A percentile compares a stretch with the other conserved stretches of the same genome.
phyloP scores from a whole-genome alignment of 2,888 invertebrate species.

The Notocelia uddmanniana region DNA sequence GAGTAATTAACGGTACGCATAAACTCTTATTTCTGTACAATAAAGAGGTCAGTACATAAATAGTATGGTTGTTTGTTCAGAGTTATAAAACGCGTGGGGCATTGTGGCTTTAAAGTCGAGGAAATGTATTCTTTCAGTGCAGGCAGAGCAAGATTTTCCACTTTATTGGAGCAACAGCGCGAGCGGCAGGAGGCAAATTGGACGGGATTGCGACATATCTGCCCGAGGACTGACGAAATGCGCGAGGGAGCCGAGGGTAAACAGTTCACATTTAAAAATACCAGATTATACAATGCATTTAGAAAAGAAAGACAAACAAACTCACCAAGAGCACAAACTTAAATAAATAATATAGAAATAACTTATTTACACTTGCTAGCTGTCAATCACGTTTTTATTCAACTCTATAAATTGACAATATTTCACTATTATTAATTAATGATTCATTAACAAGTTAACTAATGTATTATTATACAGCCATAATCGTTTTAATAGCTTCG shows the following conservation, averaged over 20 bases:
- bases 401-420: background rate
- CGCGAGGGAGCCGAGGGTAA: slow-evolving; percentile 73
- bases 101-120: slow-evolving; percentile 61
- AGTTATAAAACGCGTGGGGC: slow-evolving; percentile 37
- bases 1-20: background rate
- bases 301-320: slow-evolving; percentile 58
- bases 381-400: background rate
- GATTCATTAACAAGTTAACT: slow-evolving; percentile 4
- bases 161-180: slow-evolving; percentile 77
- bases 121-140: slow-evolving; percentile 76
- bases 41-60: slow-evolving; percentile 55
- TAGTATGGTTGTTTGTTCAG: slow-evolving; percentile 43
- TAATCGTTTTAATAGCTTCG: slow-evolving; percentile 31
- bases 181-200: slow-evolving; percentile 80
- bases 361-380: background rate
- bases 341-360: background rate
- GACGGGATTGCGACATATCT: slow-evolving; percentile 83
- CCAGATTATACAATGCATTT: slow-evolving; percentile 60
- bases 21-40: slow-evolving; percentile 9
- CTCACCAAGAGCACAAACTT: background rate
- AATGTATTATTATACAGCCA: background rate
- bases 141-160: slow-evolving; percentile 77
- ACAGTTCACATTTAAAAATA: slow-evolving; percentile 67
- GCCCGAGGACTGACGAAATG: slow-evolving; percentile 76
- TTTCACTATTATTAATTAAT: slow-evolving; percentile 3